Conservation (phyloP, 2,113 vertebrate species). For the Diglossa brunneiventris region DNA sequence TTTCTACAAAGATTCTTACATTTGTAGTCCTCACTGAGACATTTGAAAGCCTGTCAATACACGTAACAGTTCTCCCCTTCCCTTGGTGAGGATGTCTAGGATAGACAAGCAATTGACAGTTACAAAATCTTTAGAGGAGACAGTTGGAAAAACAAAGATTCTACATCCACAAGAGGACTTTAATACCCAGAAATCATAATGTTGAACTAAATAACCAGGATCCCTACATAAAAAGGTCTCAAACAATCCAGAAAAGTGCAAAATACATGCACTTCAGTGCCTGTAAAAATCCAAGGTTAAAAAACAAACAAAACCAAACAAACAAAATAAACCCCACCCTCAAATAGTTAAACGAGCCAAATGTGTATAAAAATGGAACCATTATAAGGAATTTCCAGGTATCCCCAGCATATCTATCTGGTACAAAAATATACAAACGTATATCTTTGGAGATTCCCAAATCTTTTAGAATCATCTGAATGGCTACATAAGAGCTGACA, state of each 20-base stretch:
- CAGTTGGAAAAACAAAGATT: background rate
- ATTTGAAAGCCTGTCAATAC: background rate
- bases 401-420: background rate
- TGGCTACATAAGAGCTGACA: slow-evolving; percentile 14
- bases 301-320: background rate
- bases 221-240: background rate
- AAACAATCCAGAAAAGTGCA: background rate
- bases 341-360: background rate
- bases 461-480: background rate
- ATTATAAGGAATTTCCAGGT: background rate
- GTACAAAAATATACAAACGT: background rate
- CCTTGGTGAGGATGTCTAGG: fast-evolving
- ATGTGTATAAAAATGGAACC: background rate
- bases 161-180: background rate
- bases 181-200: background rate
- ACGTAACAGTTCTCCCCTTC: background rate
- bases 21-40: background rate
- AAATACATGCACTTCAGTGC: background rate
- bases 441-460: background rate
- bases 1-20: background rate
- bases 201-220: background rate
- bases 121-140: background rate
- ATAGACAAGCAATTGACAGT: background rate
- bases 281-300: background rate
- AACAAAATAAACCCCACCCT: background rate